Percentiles rank a stretch among this genome's conserved stretches.
Evolutionary conservation across 2,888 invertebrate genomes (phyloP).

Genomic region (Liopterus haemorrhoidalis): DNA sequence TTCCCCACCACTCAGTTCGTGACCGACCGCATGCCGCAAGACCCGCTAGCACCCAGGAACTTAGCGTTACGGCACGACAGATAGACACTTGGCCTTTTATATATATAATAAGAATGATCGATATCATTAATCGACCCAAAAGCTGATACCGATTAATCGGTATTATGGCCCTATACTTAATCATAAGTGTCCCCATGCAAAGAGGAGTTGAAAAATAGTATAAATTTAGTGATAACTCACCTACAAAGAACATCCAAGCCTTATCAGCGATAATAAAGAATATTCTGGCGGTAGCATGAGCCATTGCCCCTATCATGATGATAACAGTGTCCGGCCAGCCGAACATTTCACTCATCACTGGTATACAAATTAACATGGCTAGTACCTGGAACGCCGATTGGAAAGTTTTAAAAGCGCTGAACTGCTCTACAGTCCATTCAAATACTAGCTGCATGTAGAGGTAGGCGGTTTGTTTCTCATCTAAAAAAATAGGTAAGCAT

Average conservation of each 20-base stretch:
- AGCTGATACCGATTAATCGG: too few relatives aligned
- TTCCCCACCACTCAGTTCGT: too few relatives aligned
- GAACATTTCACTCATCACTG: conserved; percentile 62
- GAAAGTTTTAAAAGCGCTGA: conserved; percentile 69
- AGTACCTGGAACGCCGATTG: conserved; percentile 66
- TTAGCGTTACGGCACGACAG: too few relatives aligned
- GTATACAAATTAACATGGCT: conserved; percentile 64
- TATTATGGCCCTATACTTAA: too few relatives aligned
- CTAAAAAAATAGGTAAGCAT: conserved; percentile 44
- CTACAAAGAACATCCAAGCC: conserved; percentile 57
- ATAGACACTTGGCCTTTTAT: too few relatives aligned
- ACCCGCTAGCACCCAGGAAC: too few relatives aligned
- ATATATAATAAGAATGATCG: too few relatives aligned
- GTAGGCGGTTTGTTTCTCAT: conserved; percentile 70
- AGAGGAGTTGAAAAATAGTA: too few relatives aligned
- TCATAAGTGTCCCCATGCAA: too few relatives aligned
- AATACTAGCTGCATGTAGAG: conserved; percentile 69
- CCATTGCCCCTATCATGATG: conserved; percentile 63
- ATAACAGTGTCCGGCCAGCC: conserved; percentile 67
- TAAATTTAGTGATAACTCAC: too few relatives aligned
- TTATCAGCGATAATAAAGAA: conserved; percentile 58
- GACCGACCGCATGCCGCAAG: too few relatives aligned
- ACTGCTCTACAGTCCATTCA: conserved; percentile 62
- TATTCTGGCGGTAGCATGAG: conserved; percentile 63
- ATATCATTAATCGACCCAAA: too few relatives aligned